Base-by-base conservation (phyloP, 2,797 vertebrate genomes). In the Gadopsis bispinosus region DNA sequence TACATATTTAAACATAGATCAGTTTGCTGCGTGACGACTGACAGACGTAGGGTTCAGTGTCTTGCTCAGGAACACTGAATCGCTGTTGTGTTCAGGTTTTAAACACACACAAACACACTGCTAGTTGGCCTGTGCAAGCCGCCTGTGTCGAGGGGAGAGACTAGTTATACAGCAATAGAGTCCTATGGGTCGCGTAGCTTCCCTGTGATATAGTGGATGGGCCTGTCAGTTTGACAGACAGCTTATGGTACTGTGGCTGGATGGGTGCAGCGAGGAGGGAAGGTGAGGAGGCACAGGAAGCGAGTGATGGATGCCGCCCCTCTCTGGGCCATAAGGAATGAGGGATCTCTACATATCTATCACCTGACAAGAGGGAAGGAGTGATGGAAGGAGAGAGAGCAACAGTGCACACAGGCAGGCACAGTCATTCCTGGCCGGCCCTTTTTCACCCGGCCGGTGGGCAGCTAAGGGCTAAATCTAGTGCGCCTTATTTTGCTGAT, bases 161-260 rank as follows among this genome's bases (percentile, higher is more conserved):
- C 93, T 93, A 93, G 92, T 94, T 93, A 94, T 95, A 26, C 26
- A 26, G 26, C 26, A 95, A 95, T 93, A 91, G 89, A 95, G 94
- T 93, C 86, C 92, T 93, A 81, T 75, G 87, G 90, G 84, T 77
- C 67, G 77, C 65, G 14, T 56, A 56, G 82, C 75, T 84, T 87
- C 90, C 79, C 90, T 91, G 75, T 94, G 89, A 92, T 93, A 77
- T 92, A 93, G 86, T 90, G 90, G 89, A 92, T 85, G 86, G 80
- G 91, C 80, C 87, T 93, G 90, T 91, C 84, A 93, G 50, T 67
- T 54, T 93, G 91, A 92, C 81, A 85, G 90, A 89, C 90, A 91
- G 83, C 78, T 89, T 88, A 88, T 91, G 88, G 74, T 73, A 53
- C 61, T 63, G 68, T 77, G 82, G 80, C 53, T 77, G 85, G 72